A percentile compares a stretch with the other conserved stretches of the same genome.
Conservation (phyloP, 2,888 invertebrate genomes). For the Choristoneura rosaceana region DNA sequence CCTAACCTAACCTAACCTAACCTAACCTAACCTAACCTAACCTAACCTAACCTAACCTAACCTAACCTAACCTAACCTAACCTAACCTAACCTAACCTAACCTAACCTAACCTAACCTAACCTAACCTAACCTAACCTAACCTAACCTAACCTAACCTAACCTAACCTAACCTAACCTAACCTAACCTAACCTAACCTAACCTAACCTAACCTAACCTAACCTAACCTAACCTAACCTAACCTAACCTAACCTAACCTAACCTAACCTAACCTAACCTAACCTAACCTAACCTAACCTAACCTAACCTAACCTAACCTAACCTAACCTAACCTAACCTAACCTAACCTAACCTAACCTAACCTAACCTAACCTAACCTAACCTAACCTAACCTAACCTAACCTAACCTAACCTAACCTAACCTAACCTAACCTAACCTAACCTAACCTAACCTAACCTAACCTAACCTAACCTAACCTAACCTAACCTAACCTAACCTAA, state of each 20-base stretch:
- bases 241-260: conserved; percentile 41
- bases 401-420: conserved; percentile 42
- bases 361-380: conserved; percentile 37
- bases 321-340: conserved; percentile 27
- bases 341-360: conserved; percentile 34
- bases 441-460: conserved; percentile 43
- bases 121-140: conserved; percentile 22
- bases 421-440: conserved; percentile 42
- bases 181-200: conserved; percentile 8
- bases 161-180: conserved; percentile 11
- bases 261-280: conserved; percentile 41
- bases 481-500: conserved; percentile 45
- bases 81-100: conserved; percentile 11
- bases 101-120: conserved; percentile 13
- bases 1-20: conserved; percentile 11
- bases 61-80: conserved; percentile 13
- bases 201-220: conserved; percentile 18
- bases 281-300: conserved; percentile 44
- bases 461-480: conserved; percentile 46
- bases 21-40: conserved; percentile 11
- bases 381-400: conserved; percentile 42
- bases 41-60: conserved; percentile 9
- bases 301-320: conserved; percentile 44
- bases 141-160: conserved; percentile 19
- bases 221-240: not conserved